Base-by-base conservation (phyloP, 1,140 invertebrate species). In the Penaeus chinensis region DNA sequence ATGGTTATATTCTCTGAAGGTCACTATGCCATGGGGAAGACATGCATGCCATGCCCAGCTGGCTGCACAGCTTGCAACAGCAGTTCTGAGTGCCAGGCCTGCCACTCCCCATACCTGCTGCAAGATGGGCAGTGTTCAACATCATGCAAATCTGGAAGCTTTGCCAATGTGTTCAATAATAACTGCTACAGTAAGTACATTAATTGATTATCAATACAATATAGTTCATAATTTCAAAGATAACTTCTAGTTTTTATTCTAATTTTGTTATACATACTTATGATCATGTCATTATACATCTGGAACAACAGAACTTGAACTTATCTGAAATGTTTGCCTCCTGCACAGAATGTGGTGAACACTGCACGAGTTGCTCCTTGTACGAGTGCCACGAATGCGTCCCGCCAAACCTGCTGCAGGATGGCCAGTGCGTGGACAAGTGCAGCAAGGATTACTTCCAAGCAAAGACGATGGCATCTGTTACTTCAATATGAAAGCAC, bases 91-190 rank as follows among this genome's bases (percentile, higher is more conserved):
- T 90, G 89, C 42, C 78, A 76, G 62, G 62, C 78, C 19, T 90
- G 89, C 61, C 85, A 65, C 19, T 60, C 86, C 13, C 89, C 89
- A 20, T 90, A 90, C 78, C 69, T 90, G 7, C 89, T 90, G n/a
- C 87, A 85, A 62, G 83, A 88, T 60, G 86, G 71, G 24, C 81
- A 62, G 16, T 90, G 89, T 81, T 66, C 85, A n/a, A 88, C 89
- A 13, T 87, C 86, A 37, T 90, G 89, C 76, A 69, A 32, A n/a
- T 27, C 54, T 81, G 89, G 89, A 63, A 85, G 83, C 24, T 88
- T 88, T 82, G 85, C 87, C 24, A 90, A 90, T 85, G 80, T 90
- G 19, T 90, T 86, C 79, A 86, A 90, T 42, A 83, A 88, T 61
- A 63, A 80, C 24, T 90, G 89, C 71, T 24, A 84, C 60, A 84